These are phyloP conservation scores for Anas acuta DNA, from an alignment of 2,797 vertebrate species.

Conservation along the genomic window DNA sequence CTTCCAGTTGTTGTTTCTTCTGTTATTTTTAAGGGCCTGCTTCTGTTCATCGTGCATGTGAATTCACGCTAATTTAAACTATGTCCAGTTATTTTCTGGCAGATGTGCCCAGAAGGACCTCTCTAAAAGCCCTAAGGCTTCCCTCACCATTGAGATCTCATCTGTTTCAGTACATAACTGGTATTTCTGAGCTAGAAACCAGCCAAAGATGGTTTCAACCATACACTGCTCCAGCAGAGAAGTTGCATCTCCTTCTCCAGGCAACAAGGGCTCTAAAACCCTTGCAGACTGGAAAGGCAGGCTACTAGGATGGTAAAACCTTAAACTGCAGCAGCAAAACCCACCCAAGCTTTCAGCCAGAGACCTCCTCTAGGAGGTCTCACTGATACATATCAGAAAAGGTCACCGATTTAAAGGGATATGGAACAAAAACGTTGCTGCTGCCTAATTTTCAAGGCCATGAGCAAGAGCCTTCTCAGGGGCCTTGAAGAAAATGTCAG, in stretches of 20 bases:
- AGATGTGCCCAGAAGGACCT: neutral
- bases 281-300: neutral
- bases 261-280: neutral
- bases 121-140: neutral
- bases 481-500: conserved; percentile 22
- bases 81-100: neutral
- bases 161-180: neutral
- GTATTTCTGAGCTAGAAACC: neutral
- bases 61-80: neutral
- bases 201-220: neutral
- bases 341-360: neutral
- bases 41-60: neutral
- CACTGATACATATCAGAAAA: neutral
- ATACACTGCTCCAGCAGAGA: neutral
- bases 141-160: neutral
- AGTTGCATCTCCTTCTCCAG: neutral
- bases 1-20: neutral
- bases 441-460: neutral
- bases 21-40: neutral
- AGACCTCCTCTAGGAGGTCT: neutral
- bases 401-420: neutral
- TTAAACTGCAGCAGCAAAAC: neutral
- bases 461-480: neutral
- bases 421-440: conserved; percentile 9
- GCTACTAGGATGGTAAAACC: neutral